Evolutionary conservation across 1,140 invertebrate genomes (phyloP).

Genomic region (Tetragonula clypearis): DNA sequence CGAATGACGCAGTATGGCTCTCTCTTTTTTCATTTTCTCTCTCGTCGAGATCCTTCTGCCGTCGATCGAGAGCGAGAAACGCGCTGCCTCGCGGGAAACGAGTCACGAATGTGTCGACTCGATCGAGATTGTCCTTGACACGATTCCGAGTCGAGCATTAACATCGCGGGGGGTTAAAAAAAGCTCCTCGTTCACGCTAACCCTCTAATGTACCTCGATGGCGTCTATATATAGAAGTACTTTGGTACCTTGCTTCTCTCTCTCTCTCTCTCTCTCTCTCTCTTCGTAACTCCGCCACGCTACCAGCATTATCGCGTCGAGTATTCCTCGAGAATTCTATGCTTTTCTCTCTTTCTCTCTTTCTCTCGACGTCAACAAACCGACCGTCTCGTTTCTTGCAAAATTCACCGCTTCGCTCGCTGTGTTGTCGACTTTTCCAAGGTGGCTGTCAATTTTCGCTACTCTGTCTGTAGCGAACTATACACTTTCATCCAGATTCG

Average conservation of each 20-base stretch:
- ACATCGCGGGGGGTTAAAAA: slow-evolving; percentile 37
- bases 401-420: too few species aligned
- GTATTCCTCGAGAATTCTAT: not conserved
- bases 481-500: too few species aligned
- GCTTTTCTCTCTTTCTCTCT: not conserved
- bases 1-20: not conserved
- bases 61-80: not conserved
- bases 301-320: not conserved
- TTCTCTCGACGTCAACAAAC: too few species aligned
- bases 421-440: too few species aligned
- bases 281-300: not conserved
- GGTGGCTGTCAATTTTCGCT: too few species aligned
- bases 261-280: not conserved
- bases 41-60: not conserved
- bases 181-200: slow-evolving; percentile 11
- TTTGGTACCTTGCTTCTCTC: not conserved
- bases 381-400: too few species aligned
- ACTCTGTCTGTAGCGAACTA: too few species aligned
- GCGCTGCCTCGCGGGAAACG: too few species aligned
- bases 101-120: slow-evolving; percentile 29
- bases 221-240: slow-evolving; percentile 24
- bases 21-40: not conserved
- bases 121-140: slow-evolving; percentile 42
- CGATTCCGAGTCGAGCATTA: slow-evolving; percentile 38
- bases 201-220: slow-evolving; percentile 29